Conservation (phyloP, 2,113 vertebrate species). For the Pomatostomus ruficeps region DNA sequence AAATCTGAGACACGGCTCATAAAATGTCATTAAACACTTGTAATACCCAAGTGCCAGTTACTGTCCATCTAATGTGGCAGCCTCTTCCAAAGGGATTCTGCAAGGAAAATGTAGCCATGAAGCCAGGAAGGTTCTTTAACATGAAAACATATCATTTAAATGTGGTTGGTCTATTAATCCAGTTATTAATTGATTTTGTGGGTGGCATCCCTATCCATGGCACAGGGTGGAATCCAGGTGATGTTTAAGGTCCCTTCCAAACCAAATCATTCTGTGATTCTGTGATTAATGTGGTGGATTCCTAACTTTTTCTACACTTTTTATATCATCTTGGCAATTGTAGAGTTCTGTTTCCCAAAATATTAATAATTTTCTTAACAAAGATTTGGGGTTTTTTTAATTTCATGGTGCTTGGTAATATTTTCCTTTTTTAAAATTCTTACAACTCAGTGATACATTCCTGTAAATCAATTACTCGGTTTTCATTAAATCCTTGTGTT, state of each 20-base stretch:
- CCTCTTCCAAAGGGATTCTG: background rate
- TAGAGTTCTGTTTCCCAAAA: background rate
- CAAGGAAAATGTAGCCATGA: background rate
- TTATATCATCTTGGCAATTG: background rate
- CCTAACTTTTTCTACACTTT: background rate
- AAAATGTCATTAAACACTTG: background rate
- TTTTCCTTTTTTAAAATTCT: background rate
- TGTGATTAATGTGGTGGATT: background rate
- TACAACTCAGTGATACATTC: background rate
- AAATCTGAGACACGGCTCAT: background rate
- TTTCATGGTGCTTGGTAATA: background rate
- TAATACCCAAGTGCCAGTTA: background rate
- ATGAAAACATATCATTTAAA: background rate
- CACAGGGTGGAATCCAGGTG: background rate
- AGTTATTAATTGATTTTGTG: background rate
- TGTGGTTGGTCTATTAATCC: background rate
- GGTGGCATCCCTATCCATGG: background rate
- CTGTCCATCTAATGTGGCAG: background rate
- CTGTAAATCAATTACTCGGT: background rate
- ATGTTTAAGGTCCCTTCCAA: background rate
- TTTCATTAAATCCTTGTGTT: background rate
- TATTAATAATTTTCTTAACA: background rate
- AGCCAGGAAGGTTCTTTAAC: background rate
- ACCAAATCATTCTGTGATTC: background rate
- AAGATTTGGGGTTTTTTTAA: too few relatives aligned